Percentiles rank a stretch among this genome's conserved stretches.
These are phyloP conservation scores for Syrphus vitripennis DNA, from an alignment of 2,888 invertebrate species.

Conservation along the genomic window DNA sequence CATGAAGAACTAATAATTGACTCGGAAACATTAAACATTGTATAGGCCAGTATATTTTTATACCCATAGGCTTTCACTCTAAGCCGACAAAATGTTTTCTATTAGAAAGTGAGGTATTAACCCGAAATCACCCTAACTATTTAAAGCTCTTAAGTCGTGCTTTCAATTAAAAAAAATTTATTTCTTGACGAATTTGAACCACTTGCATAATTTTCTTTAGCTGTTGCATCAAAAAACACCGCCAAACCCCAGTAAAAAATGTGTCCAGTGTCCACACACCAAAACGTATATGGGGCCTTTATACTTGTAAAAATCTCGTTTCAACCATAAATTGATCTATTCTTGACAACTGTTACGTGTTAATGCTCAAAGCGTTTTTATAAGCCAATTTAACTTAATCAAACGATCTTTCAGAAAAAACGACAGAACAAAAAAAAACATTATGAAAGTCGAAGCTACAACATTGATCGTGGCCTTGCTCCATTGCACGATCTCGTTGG, in stretches of 20 bases:
- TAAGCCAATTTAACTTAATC: constrained; percentile 23
- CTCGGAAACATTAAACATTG: too few species aligned
- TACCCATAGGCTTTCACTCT: too few species aligned
- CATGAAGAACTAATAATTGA: too few species aligned
- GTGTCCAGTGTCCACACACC: background rate
- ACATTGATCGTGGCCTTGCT: constrained; percentile 64
- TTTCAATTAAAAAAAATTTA: too few species aligned
- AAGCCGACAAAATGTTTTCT: too few species aligned
- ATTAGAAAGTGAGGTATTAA: too few species aligned
- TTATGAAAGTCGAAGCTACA: constrained; percentile 55
- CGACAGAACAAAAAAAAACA: background rate
- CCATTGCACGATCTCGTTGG: constrained; percentile 53
- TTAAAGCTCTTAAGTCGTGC: too few species aligned
- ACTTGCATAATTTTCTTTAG: background rate
- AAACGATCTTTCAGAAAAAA: constrained; percentile 41
- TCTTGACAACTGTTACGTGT: constrained; percentile 4
- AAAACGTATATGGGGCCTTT: background rate
- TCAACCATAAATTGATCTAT: constrained; percentile 32
- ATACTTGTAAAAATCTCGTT: constrained; percentile 17
- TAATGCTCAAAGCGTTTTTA: background rate
- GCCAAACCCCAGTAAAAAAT: background rate
- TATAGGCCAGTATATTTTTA: too few species aligned
- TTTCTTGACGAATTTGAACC: background rate
- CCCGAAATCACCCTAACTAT: too few species aligned
- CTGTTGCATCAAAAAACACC: background rate